phyloP scores from a whole-genome alignment of 2,888 invertebrate genomes.

The Tetragonisca angustula region DNA sequence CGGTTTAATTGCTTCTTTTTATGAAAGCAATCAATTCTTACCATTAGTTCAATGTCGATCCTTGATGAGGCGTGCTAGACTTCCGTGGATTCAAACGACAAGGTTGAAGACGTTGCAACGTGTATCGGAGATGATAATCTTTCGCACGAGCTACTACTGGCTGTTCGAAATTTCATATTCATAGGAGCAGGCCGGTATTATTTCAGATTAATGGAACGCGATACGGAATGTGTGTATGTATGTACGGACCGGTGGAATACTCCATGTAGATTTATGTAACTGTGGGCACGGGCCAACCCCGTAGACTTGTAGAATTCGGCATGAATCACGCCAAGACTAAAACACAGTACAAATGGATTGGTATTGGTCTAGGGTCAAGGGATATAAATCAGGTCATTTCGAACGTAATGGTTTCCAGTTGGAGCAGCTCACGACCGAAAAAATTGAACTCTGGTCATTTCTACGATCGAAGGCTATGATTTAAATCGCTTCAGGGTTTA shows the following conservation, averaged over 20 bases:
- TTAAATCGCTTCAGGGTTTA: background rate
- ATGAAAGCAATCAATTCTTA: background rate
- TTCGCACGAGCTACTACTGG: background rate
- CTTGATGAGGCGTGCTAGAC: background rate
- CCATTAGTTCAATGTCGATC: slow-evolving; percentile 3
- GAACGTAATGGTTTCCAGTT: background rate
- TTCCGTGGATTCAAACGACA: background rate
- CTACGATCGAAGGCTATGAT: background rate
- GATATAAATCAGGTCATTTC: background rate
- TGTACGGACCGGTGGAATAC: background rate
- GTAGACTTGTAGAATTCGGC: background rate
- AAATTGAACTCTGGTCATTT: background rate
- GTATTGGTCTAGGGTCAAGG: background rate
- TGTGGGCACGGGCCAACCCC: too few relatives aligned
- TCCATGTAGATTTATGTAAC: too few relatives aligned
- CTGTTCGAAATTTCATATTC: slow-evolving; percentile 5
- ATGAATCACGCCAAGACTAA: background rate
- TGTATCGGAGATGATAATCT: background rate
- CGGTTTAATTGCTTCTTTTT: background rate
- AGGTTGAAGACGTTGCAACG: background rate
- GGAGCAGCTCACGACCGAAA: background rate
- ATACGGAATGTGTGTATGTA: background rate
- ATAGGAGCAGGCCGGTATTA: background rate
- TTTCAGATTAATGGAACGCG: background rate
- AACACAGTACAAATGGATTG: background rate